These are phyloP conservation scores for Caenorhabditis latens DNA, from an alignment of 1,140 invertebrate genomes.

Conservation along the genomic window DNA sequence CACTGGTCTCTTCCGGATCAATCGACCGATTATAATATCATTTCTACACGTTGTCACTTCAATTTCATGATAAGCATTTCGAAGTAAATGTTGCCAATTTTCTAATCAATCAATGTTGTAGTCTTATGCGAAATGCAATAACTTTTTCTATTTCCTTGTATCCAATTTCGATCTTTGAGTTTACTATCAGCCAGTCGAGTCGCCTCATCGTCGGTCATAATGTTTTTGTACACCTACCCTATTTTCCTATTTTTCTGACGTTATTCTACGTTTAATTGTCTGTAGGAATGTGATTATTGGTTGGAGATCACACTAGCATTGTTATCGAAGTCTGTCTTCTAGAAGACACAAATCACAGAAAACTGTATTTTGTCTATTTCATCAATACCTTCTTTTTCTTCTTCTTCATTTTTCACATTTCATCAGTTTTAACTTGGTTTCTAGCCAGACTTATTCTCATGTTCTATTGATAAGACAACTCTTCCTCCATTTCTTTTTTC, in stretches of 20 bases:
- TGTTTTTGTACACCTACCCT: constrained; percentile 2
- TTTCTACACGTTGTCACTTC: constrained; percentile 1
- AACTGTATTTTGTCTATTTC: not conserved
- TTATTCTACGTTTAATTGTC: not conserved
- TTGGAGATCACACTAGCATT: too few species aligned
- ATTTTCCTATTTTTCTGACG: not conserved
- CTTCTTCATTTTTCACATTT: not conserved
- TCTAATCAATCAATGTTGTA: not conserved
- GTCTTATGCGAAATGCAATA: not conserved
- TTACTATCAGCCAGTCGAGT: not conserved
- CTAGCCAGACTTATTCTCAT: not conserved
- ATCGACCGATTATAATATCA: constrained; percentile 34
- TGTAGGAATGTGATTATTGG: not conserved
- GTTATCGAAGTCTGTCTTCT: too few species aligned
- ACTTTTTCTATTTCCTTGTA: not conserved
- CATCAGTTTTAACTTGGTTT: not conserved
- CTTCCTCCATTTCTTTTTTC: constrained; percentile 19
- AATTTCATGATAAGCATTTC: not conserved
- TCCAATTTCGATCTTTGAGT: not conserved
- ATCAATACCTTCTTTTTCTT: not conserved
- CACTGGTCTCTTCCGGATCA: constrained; percentile 39
- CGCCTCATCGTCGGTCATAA: not conserved
- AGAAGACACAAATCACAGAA: not conserved
- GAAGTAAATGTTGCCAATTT: constrained; percentile 2
- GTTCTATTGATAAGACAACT: constrained; percentile 14